Evolutionary conservation across 2,113 vertebrate genomes (phyloP), one percentile per base, ranked within the genome.

Genomic region (Lamprologus sp.): DNA sequence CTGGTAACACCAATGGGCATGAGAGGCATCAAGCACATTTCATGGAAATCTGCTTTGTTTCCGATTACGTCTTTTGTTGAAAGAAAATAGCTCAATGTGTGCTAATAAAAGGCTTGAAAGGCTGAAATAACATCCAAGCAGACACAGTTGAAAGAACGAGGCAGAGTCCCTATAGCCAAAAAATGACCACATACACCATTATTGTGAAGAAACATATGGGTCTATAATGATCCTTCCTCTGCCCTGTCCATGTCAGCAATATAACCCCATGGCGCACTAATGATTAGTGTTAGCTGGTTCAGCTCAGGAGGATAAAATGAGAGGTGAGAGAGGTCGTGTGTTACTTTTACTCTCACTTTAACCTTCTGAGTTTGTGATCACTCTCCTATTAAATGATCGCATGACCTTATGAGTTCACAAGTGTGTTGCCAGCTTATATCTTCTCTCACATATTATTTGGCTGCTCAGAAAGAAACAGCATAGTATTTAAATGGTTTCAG

Each of bases 11-110:
- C 81, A 13, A 6, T 2, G 80, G 70, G 83, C 19, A 5, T 3
- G 53, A 85, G 75, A 19, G 73, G 81, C 81, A 89, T 85, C 77
- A 33, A 15, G 14, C 73, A 85, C 84, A 85, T 75, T 89, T 83
- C 37, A 87, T 73, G 84, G 49, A 87, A 90, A 92, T 90, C 90
- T 94, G 89, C n/a, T 84, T 79, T 28, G 84, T 77, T 85, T 85
- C 80, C 3, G 51, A 89, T 56, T 55, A 37, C 17, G 51, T 53
- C 65, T 84, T 65, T 26, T 23, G 65, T 35, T 4, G 31, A 84
- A 40, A 28, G 79, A 40, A 77, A 77, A 51, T 51, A 49, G 26
- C 28, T 51, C 10, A 51, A n/a, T 8, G 17, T 33, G 45, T 51
- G 26, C 1, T 49, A 77, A 33, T 17, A 51, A 77, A 77, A 77